phyloP scores from a whole-genome alignment of 2,888 invertebrate species.

The Enchytraeus crypticus region DNA sequence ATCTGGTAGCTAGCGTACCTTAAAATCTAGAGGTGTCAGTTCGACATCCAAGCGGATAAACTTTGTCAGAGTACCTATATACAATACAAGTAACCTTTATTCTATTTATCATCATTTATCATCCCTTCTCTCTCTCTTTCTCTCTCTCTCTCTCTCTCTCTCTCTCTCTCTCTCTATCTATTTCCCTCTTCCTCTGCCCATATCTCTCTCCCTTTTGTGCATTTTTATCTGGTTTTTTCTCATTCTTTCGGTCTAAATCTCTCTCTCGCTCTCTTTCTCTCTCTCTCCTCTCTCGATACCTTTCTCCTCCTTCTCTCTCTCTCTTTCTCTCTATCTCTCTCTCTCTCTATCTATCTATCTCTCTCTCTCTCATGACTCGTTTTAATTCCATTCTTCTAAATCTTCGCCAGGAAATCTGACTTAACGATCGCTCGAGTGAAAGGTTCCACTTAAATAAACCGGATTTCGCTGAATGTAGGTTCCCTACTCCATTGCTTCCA shows the following conservation, averaged over 20 bases:
- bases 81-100: not conserved
- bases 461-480: too few relatives aligned
- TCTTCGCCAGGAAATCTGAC: too few relatives aligned
- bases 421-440: too few relatives aligned
- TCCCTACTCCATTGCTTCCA: too few relatives aligned
- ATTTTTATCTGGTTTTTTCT: not conserved
- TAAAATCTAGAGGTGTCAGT: too few relatives aligned
- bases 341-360: too few relatives aligned
- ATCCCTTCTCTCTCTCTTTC: not conserved
- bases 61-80: too few relatives aligned
- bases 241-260: not conserved
- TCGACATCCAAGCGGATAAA: too few relatives aligned
- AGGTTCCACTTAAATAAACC: too few relatives aligned
- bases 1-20: too few relatives aligned
- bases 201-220: not conserved
- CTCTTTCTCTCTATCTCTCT: constrained; percentile 3
- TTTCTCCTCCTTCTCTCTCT: not conserved
- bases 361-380: not conserved
- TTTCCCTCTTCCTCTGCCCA: not conserved
- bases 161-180: not conserved
- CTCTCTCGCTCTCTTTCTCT: too few relatives aligned
- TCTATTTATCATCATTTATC: not conserved
- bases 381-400: not conserved
- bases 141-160: not conserved
- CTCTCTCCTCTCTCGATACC: not conserved